phyloP scores from a whole-genome alignment of 2,888 invertebrate species.

The Torymus texanus region DNA sequence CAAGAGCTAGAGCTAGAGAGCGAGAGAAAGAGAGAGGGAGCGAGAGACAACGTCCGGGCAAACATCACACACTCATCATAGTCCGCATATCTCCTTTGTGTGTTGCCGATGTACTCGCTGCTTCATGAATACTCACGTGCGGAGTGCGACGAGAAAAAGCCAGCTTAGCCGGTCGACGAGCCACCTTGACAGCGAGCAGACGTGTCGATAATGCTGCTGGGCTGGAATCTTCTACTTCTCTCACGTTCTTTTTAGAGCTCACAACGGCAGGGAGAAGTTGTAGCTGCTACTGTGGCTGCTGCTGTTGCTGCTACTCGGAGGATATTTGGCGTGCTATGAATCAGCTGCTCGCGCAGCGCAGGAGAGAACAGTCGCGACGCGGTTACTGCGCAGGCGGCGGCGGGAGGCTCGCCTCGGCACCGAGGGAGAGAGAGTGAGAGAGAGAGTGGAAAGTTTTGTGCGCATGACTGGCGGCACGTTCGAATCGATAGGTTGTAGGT shows the following conservation, averaged over 20 bases:
- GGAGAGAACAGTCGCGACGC: conserved; percentile 7
- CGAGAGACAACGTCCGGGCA: not conserved
- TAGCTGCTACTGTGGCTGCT: too few species aligned
- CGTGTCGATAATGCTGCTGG: conserved; percentile 29
- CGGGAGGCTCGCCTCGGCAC: too few species aligned
- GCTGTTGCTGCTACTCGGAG: too few species aligned
- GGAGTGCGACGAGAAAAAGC: conserved; percentile 60
- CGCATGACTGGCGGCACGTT: conserved; percentile 44
- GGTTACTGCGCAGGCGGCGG: too few species aligned
- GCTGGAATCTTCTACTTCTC: not conserved
- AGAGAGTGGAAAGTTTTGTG: not conserved
- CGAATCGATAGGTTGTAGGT: conserved; percentile 11
- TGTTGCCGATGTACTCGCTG: not conserved
- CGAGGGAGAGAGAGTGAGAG: too few species aligned
- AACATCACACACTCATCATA: not conserved
- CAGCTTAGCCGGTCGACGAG: conserved; percentile 65
- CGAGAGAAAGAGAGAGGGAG: too few species aligned
- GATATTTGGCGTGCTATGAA: conserved; percentile 42
- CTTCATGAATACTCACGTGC: conserved; percentile 46
- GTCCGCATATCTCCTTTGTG: not conserved
- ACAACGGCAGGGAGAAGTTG: too few species aligned
- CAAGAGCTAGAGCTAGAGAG: too few species aligned
- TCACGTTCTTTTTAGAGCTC: not conserved
- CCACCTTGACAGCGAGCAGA: conserved; percentile 67
- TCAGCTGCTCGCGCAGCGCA: conserved; percentile 36